Percentiles rank a stretch among this genome's conserved stretches.
These are phyloP conservation scores for Drosophila sechellia DNA, from an alignment of 1,140 invertebrate species.

Conservation along the genomic window DNA sequence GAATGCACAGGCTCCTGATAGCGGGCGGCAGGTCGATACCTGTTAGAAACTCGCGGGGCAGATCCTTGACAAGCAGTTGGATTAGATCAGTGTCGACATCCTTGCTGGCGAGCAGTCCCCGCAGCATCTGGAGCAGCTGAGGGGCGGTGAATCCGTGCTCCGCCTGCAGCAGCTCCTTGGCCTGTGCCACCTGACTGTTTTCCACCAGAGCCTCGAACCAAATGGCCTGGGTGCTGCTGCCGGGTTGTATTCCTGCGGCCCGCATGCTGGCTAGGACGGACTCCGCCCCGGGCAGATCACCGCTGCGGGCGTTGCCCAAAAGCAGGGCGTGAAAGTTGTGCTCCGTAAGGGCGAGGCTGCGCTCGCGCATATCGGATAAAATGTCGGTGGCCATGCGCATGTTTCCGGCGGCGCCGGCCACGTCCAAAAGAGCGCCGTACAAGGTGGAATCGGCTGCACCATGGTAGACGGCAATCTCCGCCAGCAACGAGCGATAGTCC, in stretches of 20 bases:
- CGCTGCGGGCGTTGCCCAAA: slow-evolving; percentile 85
- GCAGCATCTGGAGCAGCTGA: slow-evolving; percentile 71
- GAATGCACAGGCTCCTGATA: slow-evolving; percentile 61
- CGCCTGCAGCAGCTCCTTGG: slow-evolving; percentile 45
- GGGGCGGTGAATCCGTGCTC: slow-evolving; percentile 44
- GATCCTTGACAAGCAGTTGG: slow-evolving; percentile 45
- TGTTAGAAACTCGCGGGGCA: slow-evolving; percentile 57
- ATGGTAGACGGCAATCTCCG: slow-evolving; percentile 60
- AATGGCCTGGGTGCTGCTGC: slow-evolving; percentile 83
- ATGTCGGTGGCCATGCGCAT: slow-evolving; percentile 85
- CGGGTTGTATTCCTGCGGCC: slow-evolving; percentile 69
- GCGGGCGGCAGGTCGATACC: slow-evolving; percentile 57
- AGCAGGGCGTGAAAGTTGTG: slow-evolving; percentile 86
- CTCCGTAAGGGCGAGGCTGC: slow-evolving; percentile 85
- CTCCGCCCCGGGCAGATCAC: slow-evolving; percentile 74
- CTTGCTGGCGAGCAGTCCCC: slow-evolving; percentile 8
- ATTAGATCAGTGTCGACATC: slow-evolving; percentile 37
- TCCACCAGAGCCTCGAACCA: slow-evolving; percentile 86
- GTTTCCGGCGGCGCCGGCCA: slow-evolving; percentile 85
- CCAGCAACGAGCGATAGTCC: slow-evolving; percentile 62
- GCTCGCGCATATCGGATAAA: slow-evolving; percentile 86
- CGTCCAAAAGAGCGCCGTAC: slow-evolving; percentile 79
- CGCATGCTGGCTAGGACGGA: slow-evolving; percentile 84
- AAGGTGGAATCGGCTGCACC: slow-evolving; percentile 30
- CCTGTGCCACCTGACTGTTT: slow-evolving; percentile 63